These are phyloP conservation scores for Sminthopsis crassicaudata DNA, from an alignment of 2,113 vertebrate species.

Conservation along the genomic window DNA sequence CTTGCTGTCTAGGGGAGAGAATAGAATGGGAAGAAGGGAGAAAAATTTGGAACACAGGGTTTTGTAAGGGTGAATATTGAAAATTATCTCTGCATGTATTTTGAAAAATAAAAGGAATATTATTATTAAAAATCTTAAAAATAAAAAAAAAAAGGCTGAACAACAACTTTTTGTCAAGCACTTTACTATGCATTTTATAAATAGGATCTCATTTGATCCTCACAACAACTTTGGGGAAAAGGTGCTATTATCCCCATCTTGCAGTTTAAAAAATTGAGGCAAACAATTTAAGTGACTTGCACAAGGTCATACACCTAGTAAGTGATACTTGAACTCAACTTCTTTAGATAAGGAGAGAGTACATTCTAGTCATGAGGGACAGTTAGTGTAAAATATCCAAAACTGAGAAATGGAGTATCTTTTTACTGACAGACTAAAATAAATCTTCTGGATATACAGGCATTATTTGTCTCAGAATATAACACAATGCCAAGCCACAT, in stretches of 20 bases:
- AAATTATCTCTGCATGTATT: no score
- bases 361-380: neutral
- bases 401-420: neutral
- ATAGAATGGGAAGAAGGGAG: no score
- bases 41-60: no score
- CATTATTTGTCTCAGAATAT: neutral
- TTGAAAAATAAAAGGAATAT: no score
- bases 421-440: neutral
- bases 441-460: neutral
- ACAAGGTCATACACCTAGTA: neutral
- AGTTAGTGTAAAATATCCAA: neutral
- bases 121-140: no score
- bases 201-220: neutral
- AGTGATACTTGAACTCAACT: neutral
- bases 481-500: neutral
- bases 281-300: neutral
- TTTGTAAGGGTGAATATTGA: no score
- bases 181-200: neutral
- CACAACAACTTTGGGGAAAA: neutral
- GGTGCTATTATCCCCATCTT: neutral
- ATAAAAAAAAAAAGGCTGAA: neutral
- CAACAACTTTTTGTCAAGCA: neutral
- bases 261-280: neutral
- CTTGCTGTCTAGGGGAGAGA: no score
- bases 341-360: neutral